Evolutionary conservation across 1,140 invertebrate genomes (phyloP).

Genomic region (Calycopis cecrops): DNA sequence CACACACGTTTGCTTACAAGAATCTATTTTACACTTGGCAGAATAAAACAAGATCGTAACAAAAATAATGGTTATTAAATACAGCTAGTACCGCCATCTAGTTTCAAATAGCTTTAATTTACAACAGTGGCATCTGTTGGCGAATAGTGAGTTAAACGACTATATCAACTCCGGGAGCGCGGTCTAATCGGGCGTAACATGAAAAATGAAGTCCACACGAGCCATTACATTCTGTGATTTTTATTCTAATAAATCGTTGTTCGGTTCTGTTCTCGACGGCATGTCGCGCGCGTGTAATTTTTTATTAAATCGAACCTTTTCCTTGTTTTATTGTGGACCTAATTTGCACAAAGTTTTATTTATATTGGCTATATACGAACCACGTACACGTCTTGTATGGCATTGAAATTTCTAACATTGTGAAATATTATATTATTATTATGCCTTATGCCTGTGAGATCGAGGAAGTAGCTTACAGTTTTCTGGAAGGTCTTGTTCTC

Average conservation of each 20-base stretch:
- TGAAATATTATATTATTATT: too few species aligned
- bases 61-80: neutral
- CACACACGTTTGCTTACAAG: too few species aligned
- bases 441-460: too few species aligned
- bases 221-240: conserved; percentile 27
- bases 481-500: too few species aligned
- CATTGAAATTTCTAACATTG: too few species aligned
- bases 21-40: too few species aligned
- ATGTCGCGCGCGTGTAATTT: conserved; percentile 21
- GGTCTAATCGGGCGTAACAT: conserved; percentile 32
- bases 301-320: conserved; percentile 11
- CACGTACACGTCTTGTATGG: too few species aligned
- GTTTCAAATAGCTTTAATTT: conserved; percentile 13
- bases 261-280: conserved; percentile 24
- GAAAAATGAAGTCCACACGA: conserved; percentile 33
- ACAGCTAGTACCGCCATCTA: conserved; percentile 26
- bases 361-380: too few species aligned
- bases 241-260: conserved; percentile 39
- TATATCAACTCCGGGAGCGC: conserved; percentile 19
- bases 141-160: conserved; percentile 15
- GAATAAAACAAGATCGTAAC: too few species aligned
- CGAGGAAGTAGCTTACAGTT: too few species aligned
- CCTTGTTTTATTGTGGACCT: conserved; percentile 1
- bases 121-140: conserved; percentile 17
- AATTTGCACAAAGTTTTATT: neutral